Evolutionary conservation across 2,888 invertebrate genomes (phyloP).

Genomic region (Chesias legatella): DNA sequence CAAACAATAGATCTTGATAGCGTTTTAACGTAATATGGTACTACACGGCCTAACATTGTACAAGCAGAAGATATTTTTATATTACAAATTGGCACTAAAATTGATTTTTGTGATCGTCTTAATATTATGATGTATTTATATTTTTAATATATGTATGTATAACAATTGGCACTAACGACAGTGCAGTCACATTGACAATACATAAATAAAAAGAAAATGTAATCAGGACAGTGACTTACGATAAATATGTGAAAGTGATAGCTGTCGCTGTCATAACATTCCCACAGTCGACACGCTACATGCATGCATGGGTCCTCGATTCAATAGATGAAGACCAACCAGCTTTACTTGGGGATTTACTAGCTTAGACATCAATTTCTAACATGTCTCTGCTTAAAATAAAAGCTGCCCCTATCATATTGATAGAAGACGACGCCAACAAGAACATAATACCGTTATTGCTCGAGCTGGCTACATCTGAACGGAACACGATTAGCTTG

Average conservation of each 20-base stretch:
- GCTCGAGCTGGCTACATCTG: slow-evolving; percentile 43
- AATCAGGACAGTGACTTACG: too few species aligned
- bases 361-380: background rate
- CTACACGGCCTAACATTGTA: slow-evolving; percentile 37
- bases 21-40: slow-evolving; percentile 21
- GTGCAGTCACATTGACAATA: too few species aligned
- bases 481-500: slow-evolving; percentile 42
- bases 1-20: slow-evolving; percentile 46
- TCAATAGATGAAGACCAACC: too few species aligned
- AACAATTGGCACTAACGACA: too few species aligned
- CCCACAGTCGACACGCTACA: too few species aligned
- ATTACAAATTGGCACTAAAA: background rate
- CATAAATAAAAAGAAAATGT: too few species aligned
- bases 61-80: slow-evolving; percentile 1
- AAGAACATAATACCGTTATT: slow-evolving; percentile 59
- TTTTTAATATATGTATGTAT: too few species aligned
- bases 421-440: slow-evolving; percentile 62
- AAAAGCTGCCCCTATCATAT: slow-evolving; percentile 51
- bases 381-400: slow-evolving; percentile 59
- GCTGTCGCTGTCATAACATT: too few species aligned
- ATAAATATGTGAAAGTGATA: too few species aligned
- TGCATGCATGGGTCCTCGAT: too few species aligned
- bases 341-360: background rate
- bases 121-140: too few species aligned
- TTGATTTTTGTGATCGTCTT: too few species aligned